Evolutionary conservation across 2,113 vertebrate genomes (phyloP).

Genomic region (Sebastes schlegelii): DNA sequence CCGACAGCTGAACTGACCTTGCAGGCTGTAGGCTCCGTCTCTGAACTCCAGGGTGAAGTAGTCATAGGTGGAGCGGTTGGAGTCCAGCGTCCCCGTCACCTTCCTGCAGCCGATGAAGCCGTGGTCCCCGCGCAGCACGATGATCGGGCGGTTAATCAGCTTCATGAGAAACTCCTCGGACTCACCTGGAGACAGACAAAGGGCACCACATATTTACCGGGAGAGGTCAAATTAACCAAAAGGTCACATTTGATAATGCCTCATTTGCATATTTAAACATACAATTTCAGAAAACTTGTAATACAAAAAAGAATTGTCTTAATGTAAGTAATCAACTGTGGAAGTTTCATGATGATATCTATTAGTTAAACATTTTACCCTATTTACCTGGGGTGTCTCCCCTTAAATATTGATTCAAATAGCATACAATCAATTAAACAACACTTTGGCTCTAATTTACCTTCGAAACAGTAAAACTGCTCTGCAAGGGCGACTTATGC

Average conservation of each 20-base stretch:
- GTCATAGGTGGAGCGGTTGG: conserved; percentile 95
- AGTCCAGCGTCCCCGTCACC: conserved; percentile 96
- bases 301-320: too few species aligned
- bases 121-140: conserved; percentile 95
- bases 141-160: conserved; percentile 97
- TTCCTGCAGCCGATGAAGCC: conserved; percentile 98
- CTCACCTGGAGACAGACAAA: conserved; percentile 83
- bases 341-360: too few species aligned
- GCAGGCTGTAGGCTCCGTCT: conserved; percentile 95
- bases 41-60: conserved; percentile 96
- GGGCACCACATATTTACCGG: too few species aligned
- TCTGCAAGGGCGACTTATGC: too few species aligned
- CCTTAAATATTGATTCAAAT: background rate
- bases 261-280: too few species aligned
- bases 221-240: too few species aligned
- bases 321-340: too few species aligned
- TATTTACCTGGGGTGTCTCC: too few species aligned
- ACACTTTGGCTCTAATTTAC: background rate
- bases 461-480: background rate
- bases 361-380: too few species aligned
- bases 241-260: too few species aligned
- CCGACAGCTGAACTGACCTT: conserved; percentile 83
- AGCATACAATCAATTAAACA: background rate
- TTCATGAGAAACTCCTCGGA: conserved; percentile 97
- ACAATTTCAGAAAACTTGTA: too few species aligned